Percentiles rank a stretch among this genome's conserved stretches.
phyloP scores from a whole-genome alignment of 2,888 invertebrate species.

The Epinotia brunnichana region DNA sequence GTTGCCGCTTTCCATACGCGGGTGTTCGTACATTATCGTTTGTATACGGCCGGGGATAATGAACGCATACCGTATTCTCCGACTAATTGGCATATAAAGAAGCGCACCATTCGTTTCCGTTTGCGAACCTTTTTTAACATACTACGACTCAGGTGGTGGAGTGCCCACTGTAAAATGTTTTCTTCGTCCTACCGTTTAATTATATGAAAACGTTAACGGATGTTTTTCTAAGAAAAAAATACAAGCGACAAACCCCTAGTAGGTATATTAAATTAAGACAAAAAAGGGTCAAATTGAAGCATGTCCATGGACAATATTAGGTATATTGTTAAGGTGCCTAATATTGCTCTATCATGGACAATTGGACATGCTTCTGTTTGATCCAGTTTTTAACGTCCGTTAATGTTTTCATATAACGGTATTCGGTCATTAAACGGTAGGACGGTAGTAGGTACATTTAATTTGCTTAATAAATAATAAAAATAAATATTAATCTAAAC shows the following conservation, averaged over 20 bases:
- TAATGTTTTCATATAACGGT: too few species aligned
- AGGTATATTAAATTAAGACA: neutral
- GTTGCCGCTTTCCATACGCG: slow-evolving; percentile 30
- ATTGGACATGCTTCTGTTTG: too few species aligned
- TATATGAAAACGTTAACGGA: slow-evolving; percentile 14
- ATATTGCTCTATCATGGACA: too few species aligned
- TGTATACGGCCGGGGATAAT: slow-evolving; percentile 59
- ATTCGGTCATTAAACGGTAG: too few species aligned
- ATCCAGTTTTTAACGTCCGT: too few species aligned
- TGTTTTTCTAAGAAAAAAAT: neutral
- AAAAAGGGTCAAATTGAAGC: neutral
- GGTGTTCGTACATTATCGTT: slow-evolving; percentile 56
- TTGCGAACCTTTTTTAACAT: slow-evolving; percentile 60
- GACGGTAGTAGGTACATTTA: too few species aligned
- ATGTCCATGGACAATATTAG: neutral
- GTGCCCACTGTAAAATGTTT: slow-evolving; percentile 30
- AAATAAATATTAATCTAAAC: too few species aligned
- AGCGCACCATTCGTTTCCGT: slow-evolving; percentile 56
- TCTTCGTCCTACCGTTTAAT: slow-evolving; percentile 16
- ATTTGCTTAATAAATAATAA: too few species aligned
- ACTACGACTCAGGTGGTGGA: slow-evolving; percentile 48
- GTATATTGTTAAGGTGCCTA: too few species aligned
- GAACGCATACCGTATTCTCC: slow-evolving; percentile 66
- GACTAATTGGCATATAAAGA: slow-evolving; percentile 72
- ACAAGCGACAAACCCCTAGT: neutral